Evolutionary conservation across 1,140 invertebrate species (phyloP).

Genomic region (Solen grandis): DNA sequence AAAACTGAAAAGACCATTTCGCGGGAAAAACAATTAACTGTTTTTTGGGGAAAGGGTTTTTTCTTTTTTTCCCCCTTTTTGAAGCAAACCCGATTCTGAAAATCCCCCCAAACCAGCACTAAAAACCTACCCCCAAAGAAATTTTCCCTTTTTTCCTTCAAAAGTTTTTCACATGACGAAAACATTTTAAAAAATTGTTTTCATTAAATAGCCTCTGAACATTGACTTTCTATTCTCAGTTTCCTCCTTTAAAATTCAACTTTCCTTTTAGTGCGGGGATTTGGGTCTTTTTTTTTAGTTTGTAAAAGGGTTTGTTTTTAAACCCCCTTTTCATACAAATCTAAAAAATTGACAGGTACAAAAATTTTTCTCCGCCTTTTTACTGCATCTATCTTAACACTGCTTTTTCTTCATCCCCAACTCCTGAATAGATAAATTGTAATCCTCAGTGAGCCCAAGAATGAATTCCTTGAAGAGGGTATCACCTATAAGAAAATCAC

Average conservation of each 20-base stretch:
- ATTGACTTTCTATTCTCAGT: conserved; percentile 22
- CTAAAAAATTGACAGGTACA: conserved; percentile 7
- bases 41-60: conserved; percentile 30
- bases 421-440: conserved; percentile 2
- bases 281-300: background rate
- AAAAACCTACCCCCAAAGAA: background rate
- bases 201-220: conserved; percentile 16
- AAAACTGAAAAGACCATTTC: no score
- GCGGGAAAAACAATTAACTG: conserved; percentile 28
- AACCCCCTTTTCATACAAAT: conserved; percentile 16
- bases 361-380: conserved; percentile 21
- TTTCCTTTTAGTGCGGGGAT: conserved; percentile 3
- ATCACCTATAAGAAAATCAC: conserved; percentile 16
- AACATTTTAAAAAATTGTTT: conserved; percentile 18
- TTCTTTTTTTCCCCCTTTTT: conserved; percentile 16
- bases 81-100: conserved; percentile 47
- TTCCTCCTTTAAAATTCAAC: background rate
- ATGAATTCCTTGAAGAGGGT: conserved; percentile 31
- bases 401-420: conserved; percentile 47
- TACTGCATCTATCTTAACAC: background rate
- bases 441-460: conserved; percentile 16
- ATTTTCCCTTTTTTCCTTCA: conserved; percentile 7
- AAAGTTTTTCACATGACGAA: conserved; percentile 25
- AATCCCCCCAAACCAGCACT: conserved; percentile 53
- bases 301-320: background rate